These are phyloP conservation scores for Ploceus nigricollis DNA, from an alignment of 2,113 vertebrate species.

Conservation along the genomic window DNA sequence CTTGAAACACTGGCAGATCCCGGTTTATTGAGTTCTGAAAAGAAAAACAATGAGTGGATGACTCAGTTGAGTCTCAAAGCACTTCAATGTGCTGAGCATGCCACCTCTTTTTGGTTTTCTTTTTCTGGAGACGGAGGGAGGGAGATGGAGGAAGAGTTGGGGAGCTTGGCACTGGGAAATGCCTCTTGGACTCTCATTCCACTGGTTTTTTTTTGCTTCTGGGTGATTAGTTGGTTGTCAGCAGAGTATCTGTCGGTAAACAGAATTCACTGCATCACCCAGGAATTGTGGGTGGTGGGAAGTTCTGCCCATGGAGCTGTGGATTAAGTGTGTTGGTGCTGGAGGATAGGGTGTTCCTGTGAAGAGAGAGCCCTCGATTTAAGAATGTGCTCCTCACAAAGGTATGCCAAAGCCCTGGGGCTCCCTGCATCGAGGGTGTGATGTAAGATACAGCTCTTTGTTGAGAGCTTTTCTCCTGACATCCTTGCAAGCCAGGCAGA, in stretches of 20 bases:
- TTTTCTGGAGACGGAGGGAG: neutral
- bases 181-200: neutral
- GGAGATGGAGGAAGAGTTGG: neutral
- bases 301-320: neutral
- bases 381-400: conserved; percentile 37
- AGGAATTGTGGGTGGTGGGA: conserved; percentile 25
- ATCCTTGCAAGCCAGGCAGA: conserved; percentile 19
- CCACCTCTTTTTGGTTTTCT: neutral
- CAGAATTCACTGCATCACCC: neutral
- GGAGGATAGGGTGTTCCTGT: conserved; percentile 37
- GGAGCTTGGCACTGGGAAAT: neutral
- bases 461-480: conserved; percentile 36
- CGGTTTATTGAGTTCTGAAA: neutral
- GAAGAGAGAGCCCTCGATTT: neutral
- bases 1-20: neutral
- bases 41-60: neutral
- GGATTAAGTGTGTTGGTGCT: conserved; percentile 5
- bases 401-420: conserved; percentile 33
- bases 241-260: neutral
- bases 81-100: neutral
- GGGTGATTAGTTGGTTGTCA: neutral
- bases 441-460: conserved; percentile 13
- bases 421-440: conserved; percentile 9
- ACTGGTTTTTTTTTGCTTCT: neutral
- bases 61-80: neutral